Evolutionary conservation across 2,888 invertebrate genomes (phyloP), one percentile per base, ranked within the genome.

Genomic region (Drosophila multiciliata): DNA sequence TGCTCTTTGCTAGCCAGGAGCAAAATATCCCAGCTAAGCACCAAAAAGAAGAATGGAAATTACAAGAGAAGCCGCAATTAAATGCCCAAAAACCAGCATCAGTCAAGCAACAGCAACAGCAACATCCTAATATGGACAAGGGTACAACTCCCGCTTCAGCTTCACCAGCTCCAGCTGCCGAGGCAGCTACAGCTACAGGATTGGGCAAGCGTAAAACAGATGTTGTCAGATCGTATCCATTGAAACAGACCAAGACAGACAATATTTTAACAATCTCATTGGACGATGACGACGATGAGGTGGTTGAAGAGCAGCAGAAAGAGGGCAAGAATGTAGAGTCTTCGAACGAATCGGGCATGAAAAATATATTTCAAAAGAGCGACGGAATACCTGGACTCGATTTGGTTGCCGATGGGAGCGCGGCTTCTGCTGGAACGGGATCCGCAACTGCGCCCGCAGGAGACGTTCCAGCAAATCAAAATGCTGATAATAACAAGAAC

Each of bases 371-470:
- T 58, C 91, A 91, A 62, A 88, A 90, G 68, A 82, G 67, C 15
- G 91, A 86, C 48, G 95, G 95, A 49, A 96, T 96, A 88, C 96
- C 96, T 12, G 96, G 96, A 0, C 93, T 96, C 66, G 96, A 96
- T 94, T 94, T 96, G 70, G 95, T 96, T 12, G 90, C 79, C 69
- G 93, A 94, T 6, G 29, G n/a, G 6, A 29, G 26, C 50, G 12
- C 32, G 69, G 95, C 96, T 12, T 90, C 79, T 69, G 93, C 93
- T 4, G 89, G 78, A 29, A 29, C 38, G 11, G 23, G 3, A 12
- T 9, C 42, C 1, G 49, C 8, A 17, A 20, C 20, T 6, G 5
- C 59, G 3, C 15, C 60, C 11, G 20, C 0, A 5, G 32, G 12
- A 23, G 12, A 5, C 4, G 12, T 45, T 6, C 11, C 68, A 20